Evolutionary conservation across 2,113 vertebrate species (phyloP), one percentile per base, ranked within the genome.

Genomic region (Ameiurus melas): DNA sequence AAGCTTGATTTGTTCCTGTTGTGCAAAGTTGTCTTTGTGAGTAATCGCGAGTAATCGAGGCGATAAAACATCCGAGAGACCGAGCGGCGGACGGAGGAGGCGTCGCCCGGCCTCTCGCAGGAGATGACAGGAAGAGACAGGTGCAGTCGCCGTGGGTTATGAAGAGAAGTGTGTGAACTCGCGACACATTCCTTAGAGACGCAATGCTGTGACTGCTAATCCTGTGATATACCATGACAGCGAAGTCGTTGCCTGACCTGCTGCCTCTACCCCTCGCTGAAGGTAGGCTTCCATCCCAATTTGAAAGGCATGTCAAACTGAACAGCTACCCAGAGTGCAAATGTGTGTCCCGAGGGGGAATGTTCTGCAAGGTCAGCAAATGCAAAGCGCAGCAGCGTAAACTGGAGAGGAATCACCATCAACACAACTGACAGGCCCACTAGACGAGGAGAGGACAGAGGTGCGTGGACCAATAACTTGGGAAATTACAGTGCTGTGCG

Each of bases 401-500:
- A 47, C 22, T 25, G 3, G 1, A 47, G 3, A n/a, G 33, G 47
- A 16, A 79, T 55, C 51, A 4, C 47, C 3, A 51, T 62, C 68
- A 92, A 57, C 22, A 75, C 83, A 78, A 83, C 90, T 85, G 91
- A 91, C 89, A 90, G 84, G 91, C 89, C 85, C 89, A 78, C 60
- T 62, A 66, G 80, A 85, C 43, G 43, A 47, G 43, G 43, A 47
- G 0, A 47, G 78, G 1, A 68, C 80, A 87, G 80, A 88, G 87
- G 88, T 89, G 89, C 43, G 5, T 10, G 55, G 53, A 47, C 53
- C 89, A 43, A 8, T 43, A 39, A 73, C n/a, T 14, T 17, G 13
- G 64, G 33, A 82, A 85, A 91, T 92, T 91, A 93, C 91, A 93
- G 92, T 91, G 91, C 85, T 62, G 70, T 33, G 88, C 66, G 85